Evolutionary conservation across 2,113 vertebrate species (phyloP).

Genomic region (Leiothrix lutea): DNA sequence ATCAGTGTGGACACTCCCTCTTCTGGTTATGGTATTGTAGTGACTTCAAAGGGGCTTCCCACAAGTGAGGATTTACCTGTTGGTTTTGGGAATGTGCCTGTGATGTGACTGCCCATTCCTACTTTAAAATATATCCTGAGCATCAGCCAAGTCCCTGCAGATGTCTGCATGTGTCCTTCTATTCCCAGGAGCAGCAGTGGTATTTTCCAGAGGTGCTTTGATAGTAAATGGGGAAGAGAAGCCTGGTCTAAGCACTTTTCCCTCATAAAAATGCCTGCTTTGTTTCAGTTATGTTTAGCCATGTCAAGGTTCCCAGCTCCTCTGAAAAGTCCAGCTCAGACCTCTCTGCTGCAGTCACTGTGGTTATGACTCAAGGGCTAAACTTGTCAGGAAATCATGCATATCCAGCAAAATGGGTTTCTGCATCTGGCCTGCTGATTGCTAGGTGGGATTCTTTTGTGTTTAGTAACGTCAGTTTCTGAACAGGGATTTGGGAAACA

Average conservation of each 20-base stretch:
- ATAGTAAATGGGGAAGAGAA: not conserved
- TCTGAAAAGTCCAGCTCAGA: not conserved
- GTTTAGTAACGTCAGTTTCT: not conserved
- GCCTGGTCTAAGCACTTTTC: not conserved
- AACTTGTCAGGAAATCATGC: slow-evolving; percentile 17
- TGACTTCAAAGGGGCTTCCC: not conserved
- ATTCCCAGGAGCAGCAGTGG: fast-evolving
- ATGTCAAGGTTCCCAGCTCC: not conserved
- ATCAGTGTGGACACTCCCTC: fast-evolving
- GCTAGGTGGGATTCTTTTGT: not conserved
- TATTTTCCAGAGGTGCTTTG: not conserved
- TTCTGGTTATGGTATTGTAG: not conserved
- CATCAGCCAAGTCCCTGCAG: not conserved
- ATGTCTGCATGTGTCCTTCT: not conserved
- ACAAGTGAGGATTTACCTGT: not conserved
- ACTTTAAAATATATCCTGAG: not conserved
- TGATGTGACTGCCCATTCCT: not conserved
- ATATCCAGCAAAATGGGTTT: not conserved
- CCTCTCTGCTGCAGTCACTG: slow-evolving; percentile 4
- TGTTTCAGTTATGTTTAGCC: not conserved
- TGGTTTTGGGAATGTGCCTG: not conserved
- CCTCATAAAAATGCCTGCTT: not conserved
- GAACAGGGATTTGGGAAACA: not conserved
- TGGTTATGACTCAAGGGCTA: slow-evolving; percentile 60
- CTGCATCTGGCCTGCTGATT: not conserved